Percentiles rank a stretch among this genome's conserved stretches.
Evolutionary conservation across 2,113 vertebrate species (phyloP).

Genomic region (Lutjanus erythropterus): DNA sequence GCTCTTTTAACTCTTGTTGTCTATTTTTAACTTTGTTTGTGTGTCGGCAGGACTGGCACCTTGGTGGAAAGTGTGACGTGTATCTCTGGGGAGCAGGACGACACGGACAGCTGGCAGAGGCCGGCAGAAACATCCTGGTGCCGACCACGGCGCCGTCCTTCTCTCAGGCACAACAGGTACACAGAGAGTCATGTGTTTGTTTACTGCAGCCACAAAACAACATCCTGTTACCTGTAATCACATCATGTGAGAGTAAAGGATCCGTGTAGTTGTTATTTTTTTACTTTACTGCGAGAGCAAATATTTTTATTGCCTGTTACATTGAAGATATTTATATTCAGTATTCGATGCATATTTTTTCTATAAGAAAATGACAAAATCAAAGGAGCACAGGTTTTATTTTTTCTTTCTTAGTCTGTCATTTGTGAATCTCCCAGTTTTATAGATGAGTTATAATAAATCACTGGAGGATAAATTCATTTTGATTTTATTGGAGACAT

Average conservation of each 20-base stretch:
- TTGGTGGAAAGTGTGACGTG: constrained; percentile 96
- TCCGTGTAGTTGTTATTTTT: neutral
- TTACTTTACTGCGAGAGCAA: neutral
- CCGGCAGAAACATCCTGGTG: constrained; percentile 95
- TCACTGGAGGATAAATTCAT: neutral
- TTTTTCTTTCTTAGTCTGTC: neutral
- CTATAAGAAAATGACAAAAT: neutral
- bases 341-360: neutral
- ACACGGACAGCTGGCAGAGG: constrained; percentile 96
- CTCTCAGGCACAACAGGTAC: constrained; percentile 96
- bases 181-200: neutral
- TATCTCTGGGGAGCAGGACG: constrained; percentile 96
- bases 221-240: neutral
- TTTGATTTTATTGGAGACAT: too few relatives aligned
- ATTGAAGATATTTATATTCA: neutral
- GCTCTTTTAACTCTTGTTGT: neutral
- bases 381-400: too few relatives aligned
- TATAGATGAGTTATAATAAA: neutral
- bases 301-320: neutral
- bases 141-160: constrained; percentile 92
- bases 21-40: neutral
- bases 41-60: constrained; percentile 92
- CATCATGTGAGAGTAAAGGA: neutral
- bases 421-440: too few relatives aligned
- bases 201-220: neutral